Evolutionary conservation across 2,888 invertebrate genomes (phyloP).

Genomic region (Nezara viridula): DNA sequence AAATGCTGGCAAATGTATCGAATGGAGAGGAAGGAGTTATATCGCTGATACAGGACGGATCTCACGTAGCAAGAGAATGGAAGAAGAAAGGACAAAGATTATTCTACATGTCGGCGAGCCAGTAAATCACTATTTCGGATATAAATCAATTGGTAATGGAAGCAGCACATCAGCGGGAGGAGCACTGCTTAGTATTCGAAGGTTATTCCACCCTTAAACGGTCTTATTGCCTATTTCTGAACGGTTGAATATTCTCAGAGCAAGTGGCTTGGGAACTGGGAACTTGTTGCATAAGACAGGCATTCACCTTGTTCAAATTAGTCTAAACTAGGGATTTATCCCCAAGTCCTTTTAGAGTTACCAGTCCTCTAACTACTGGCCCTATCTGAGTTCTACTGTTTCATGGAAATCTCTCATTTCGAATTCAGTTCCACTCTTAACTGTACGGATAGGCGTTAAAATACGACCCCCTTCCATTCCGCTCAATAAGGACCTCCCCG

Average conservation of each 20-base stretch:
- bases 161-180: slow-evolving; percentile 54
- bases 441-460: slow-evolving; percentile 45
- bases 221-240: slow-evolving; percentile 52
- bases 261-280: slow-evolving; percentile 54
- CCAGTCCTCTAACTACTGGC: slow-evolving; percentile 53
- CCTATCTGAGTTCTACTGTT: slow-evolving; percentile 43
- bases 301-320: slow-evolving; percentile 53
- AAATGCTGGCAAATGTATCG: slow-evolving; percentile 40
- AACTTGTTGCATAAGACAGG: slow-evolving; percentile 44
- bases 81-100: slow-evolving; percentile 43
- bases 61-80: slow-evolving; percentile 52
- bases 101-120: slow-evolving; percentile 39
- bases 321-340: slow-evolving; percentile 50
- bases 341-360: slow-evolving; percentile 54
- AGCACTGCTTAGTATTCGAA: slow-evolving; percentile 51
- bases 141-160: slow-evolving; percentile 57
- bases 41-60: slow-evolving; percentile 48
- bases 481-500: slow-evolving; percentile 42
- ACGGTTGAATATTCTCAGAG: slow-evolving; percentile 54
- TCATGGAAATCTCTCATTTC: slow-evolving; percentile 56
- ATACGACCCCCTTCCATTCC: slow-evolving; percentile 43
- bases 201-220: slow-evolving; percentile 56
- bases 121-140: slow-evolving; percentile 49
- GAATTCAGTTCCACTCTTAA: slow-evolving; percentile 46
- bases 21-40: slow-evolving; percentile 10